Evolutionary conservation across 2,888 invertebrate genomes (phyloP), one percentile per base, ranked within the genome.

Genomic region (Anticlea derivata): DNA sequence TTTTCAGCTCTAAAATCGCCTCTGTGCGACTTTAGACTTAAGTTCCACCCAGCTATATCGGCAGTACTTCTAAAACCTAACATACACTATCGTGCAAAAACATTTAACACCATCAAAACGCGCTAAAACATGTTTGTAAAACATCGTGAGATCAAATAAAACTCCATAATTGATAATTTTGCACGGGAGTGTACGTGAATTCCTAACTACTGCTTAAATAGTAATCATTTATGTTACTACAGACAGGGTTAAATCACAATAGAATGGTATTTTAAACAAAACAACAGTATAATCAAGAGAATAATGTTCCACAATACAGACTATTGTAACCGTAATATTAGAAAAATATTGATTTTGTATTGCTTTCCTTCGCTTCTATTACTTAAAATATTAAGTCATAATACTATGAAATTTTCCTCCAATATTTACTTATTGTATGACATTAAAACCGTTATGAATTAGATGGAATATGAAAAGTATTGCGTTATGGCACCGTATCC

Each of bases 111-210:
- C 50, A 38, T 45, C 27, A 34, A 44, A 26, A 26, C 24, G 48
- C 23, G 49, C 48, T 29, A 31, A 50, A 50, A 52, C 39, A 51
- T 53, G 53, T 55, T 58, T 44, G 44, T 41, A 29, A 55, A 55
- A 55, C 58, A 50, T 49, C 31, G 27, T 60, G 60, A 60, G 60
- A 60, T 60, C 60, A 53, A 58, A 30, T 39, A 31, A 38, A 37
- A 50, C 20, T 47, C 11, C 33, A 50, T 12, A 31, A 49, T 39
- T 37, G 22, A 50, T 29, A 50, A 51, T 34, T 53, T 60, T 56
- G 58, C 55, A 56, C 39, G 50, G 47, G 55, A 55, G 39, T 49
- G 48, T 40, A 44, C 47, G 37, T 17, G 17, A 40, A 40, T 24
- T 44, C 29, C 48, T 45, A 40, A 40, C 34, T 55, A 53, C 39